Evolutionary conservation across 2,113 vertebrate species (phyloP).

Genomic region (Periophthalmodon schlosseri): DNA sequence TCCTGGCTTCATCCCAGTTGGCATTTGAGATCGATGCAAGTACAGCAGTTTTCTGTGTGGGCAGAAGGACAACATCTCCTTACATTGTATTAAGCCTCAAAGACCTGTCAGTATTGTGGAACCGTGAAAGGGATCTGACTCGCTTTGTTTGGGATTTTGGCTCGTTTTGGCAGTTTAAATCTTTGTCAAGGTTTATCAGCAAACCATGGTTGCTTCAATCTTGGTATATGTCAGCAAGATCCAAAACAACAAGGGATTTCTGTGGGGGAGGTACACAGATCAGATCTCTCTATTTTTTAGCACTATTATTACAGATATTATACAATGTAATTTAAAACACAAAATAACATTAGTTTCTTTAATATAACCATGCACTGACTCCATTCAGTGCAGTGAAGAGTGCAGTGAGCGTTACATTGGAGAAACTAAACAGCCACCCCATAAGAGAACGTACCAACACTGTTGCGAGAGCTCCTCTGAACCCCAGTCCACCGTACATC

Average conservation of each 20-base stretch:
- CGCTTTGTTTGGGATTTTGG: neutral
- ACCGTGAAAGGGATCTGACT: neutral
- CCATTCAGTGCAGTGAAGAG: no score
- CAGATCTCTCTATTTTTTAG: no score
- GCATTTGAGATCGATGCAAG: conserved; percentile 5
- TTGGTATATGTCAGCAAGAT: neutral
- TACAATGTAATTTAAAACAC: no score
- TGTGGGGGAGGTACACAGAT: no score
- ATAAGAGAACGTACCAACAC: no score
- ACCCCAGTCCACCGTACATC: no score
- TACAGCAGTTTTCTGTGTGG: conserved; percentile 8
- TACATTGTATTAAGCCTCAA: conserved; percentile 1
- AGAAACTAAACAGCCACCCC: no score
- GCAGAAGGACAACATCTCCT: neutral
- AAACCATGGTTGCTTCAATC: neutral
- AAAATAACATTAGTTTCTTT: no score
- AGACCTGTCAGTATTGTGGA: neutral
- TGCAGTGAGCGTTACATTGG: no score
- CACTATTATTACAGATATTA: no score
- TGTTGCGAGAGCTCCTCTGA: no score
- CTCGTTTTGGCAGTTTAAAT: neutral
- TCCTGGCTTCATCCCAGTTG: conserved; percentile 1
- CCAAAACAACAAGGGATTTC: neutral
- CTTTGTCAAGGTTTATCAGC: neutral
- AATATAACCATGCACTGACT: no score